Base-by-base conservation (phyloP, 1,140 invertebrate genomes). In the Drosophila pallidifrons region DNA sequence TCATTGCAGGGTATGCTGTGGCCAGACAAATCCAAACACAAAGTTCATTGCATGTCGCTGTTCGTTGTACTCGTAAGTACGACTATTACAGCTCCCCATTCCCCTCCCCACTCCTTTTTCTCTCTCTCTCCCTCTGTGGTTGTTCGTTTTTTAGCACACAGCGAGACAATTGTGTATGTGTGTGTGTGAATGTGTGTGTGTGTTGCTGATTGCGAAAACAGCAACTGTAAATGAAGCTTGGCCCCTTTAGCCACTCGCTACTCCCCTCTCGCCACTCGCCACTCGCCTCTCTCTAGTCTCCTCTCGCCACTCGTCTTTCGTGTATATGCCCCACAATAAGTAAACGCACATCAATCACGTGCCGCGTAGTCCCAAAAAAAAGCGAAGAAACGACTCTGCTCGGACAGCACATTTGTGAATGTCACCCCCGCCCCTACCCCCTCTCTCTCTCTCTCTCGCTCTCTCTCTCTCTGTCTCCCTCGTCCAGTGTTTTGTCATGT, bases 271-370 rank as follows among this genome's bases (percentile, higher is more conserved):
- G 13, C 55, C 10, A 5, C 35, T 69, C 10, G 7, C 10, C 7
- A 11, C 35, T 38, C 6, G 5, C 3, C 20, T 1, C 16, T 16
- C 16, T 16, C 16, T 1, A 25, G 3, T 1, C 4, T n/a, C n/a
- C 28, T 6, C 8, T 45, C 43, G 11, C 13, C 13, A 13, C 43
- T 25, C 20, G 20, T 25, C 55, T 30, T 46, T 60, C 13, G 58
- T 47, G 20, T 65, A 35, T 66, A 35, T 54, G 70, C 70, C 16
- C 70, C 16, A 73, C 63, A 70, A 67, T 54, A 66, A 75, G 57
- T 60, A 61, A 74, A 47, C 73, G 58, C 49, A 80, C 83, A 88
- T 87, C 83, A 87, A 87, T 87, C 83, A 87, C 83, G 73, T 88
- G 61, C 63, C 35, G 8, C 35, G 35, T 11, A 10, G 35, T 38